Conservation (phyloP, 2,797 vertebrate genomes). For the Rhinoraja longicauda region DNA sequence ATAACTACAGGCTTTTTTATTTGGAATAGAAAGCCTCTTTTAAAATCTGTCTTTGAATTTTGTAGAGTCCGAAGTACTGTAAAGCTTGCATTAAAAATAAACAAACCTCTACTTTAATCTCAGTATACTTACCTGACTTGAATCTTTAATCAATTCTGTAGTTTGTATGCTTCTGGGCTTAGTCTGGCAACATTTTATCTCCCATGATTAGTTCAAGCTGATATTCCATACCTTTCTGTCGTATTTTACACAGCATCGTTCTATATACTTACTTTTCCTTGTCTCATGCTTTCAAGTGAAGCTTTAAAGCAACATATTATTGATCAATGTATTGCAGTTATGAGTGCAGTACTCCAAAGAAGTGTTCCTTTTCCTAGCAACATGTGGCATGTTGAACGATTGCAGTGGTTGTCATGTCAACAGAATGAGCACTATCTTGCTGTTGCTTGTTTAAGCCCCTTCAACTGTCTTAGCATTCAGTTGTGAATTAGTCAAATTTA, state of each 20-base stretch:
- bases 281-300: conserved; percentile 1
- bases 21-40: background rate
- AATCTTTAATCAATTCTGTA: background rate
- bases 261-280: background rate
- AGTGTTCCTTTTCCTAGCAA: background rate
- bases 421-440: background rate
- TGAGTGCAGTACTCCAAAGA: conserved; percentile 3
- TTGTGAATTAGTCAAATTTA: background rate
- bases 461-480: background rate
- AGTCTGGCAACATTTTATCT: background rate
- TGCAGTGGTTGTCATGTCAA: conserved; percentile 23
- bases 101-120: background rate
- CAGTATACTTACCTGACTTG: background rate
- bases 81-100: background rate
- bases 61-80: background rate
- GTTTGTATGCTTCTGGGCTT: background rate
- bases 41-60: background rate
- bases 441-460: no score
- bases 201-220: background rate
- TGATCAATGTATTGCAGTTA: background rate
- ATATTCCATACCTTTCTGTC: background rate
- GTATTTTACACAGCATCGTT: background rate
- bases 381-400: background rate
- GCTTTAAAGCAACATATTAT: background rate
- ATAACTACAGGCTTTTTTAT: background rate